Base-by-base conservation (phyloP, 2,888 invertebrate genomes). In the Euphydryas editha region DNA sequence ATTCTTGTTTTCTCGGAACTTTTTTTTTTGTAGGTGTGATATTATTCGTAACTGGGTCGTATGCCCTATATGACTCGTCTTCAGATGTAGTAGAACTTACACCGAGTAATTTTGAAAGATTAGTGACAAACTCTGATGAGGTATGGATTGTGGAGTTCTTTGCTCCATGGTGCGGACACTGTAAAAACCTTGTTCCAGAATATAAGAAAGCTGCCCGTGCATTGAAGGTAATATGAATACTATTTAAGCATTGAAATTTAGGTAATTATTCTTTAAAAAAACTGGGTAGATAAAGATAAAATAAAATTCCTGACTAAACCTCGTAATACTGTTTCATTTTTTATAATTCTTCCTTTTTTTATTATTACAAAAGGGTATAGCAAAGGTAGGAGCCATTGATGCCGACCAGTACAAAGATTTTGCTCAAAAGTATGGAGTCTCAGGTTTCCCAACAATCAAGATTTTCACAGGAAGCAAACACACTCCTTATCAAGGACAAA, bases 111-210 rank as follows among this genome's bases (percentile, higher is more conserved):
- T 99, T 99, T 84, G 95, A 99, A 77, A 94, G 93, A 73, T 90
- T 96, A 76, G 99, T 99, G 5, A 87, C 95, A 56, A 94, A 97
- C 73, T 95, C 97, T 72, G 96, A 99, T 84, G 95, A 96, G 75
- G 92, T 99, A 24, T 99, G 99, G 99, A 90, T 99, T 66, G 97
- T 99, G 0, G 99, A 99, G 82, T 99, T 98, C 88, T 99, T 94
- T 86, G 99, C 99, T 0, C 98, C 99, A 0, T 99, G 99, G 99
- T 99, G 97, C 86, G 98, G 97, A 13, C 97, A 97, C 81, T 97
- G 99, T 87, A 95, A 99, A 85, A 95, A 94, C 69, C 93, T 99
- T 51, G 98, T 96, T 51, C 97, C 98, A 1, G 99, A 99, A 83
- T 99, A 98, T 90, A 95, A 96, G 70, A 99, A 99, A 92, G 96